phyloP scores from a whole-genome alignment of 1,140 invertebrate species.

The Spodoptera frugiperda region DNA sequence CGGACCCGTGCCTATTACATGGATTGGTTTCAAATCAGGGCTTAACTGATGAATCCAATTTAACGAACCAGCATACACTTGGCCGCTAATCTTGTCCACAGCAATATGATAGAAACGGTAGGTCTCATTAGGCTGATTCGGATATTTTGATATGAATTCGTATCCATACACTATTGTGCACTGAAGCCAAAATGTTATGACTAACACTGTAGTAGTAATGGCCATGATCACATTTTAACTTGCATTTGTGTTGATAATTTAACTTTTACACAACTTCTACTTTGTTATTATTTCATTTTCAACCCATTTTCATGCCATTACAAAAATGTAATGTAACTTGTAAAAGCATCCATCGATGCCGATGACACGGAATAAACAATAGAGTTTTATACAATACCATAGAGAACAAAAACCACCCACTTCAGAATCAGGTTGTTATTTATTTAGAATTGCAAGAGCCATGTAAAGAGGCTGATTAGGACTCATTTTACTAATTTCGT shows the following conservation, averaged over 20 bases:
- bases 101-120: conserved; percentile 86
- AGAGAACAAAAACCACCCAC: conserved; percentile 6
- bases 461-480: too few species aligned
- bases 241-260: conserved; percentile 60
- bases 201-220: conserved; percentile 72
- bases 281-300: conserved; percentile 71
- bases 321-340: conserved; percentile 76
- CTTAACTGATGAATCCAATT: conserved; percentile 95
- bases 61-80: conserved; percentile 92
- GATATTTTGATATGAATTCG: conserved; percentile 83
- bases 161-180: conserved; percentile 79
- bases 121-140: conserved; percentile 80
- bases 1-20: conserved; percentile 90
- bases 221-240: conserved; percentile 83
- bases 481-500: too few species aligned
- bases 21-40: conserved; percentile 90
- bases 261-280: conserved; percentile 70
- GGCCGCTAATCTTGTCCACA: conserved; percentile 87
- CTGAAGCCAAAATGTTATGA: conserved; percentile 81
- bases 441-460: too few species aligned
- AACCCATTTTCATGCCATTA: conserved; percentile 80
- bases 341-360: conserved; percentile 80
- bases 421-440: background rate
- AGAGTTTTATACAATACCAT: conserved; percentile 44
- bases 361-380: conserved; percentile 83